Base-by-base conservation (phyloP, 2,797 vertebrate species). In the Mus spretus region DNA sequence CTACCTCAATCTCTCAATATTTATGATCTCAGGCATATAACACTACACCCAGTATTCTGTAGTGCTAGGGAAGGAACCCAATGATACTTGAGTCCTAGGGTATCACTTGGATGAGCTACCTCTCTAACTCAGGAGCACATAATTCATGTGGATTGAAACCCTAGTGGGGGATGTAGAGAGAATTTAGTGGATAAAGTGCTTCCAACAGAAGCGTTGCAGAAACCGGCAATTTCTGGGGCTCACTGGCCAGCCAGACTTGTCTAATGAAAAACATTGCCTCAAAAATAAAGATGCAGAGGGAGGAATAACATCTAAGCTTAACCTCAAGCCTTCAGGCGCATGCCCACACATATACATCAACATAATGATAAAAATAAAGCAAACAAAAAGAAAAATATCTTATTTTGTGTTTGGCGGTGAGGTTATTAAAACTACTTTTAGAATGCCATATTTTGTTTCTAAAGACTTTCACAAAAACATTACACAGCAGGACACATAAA, bases 381-480 rank as follows among this genome's bases (percentile, higher is more conserved):
- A 78, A 47, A 65, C 44, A 70, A 53, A 59, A 57, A 37, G 34
- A 81, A 82, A 72, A 55, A 53, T 3, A 53, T 50, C 22, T 14
- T 37, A 75, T 44, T 37, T 20, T 6, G n/a, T 1, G 53, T 19
- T 57, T 57, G 14, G 65, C 1, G 7, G 37, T 20, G 1, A 20
- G 10, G 20, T 40, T 89, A 44, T 3, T 93, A 10, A 61, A 93
- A 80, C 57, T 65, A 84, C 37, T 70, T 70, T 70, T 15, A 7
- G 11, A 80, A 83, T 55, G 31, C 3, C 34, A 65, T 57, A 65
- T 57, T 96, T 93, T 95, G 6, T 74, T 84, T 95, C n/a, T 78
- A 11, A 14, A 63, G 59, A 92, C 50, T 40, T 77, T 86, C 11
- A 89, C 20, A 89, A 37, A 96, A 83, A 96, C 5, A 93, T 31